A percentile compares a stretch with the other conserved stretches of the same genome.
These are phyloP conservation scores for Myotis vivesi DNA, from an alignment of 2,797 vertebrate species.

Conservation along the genomic window DNA sequence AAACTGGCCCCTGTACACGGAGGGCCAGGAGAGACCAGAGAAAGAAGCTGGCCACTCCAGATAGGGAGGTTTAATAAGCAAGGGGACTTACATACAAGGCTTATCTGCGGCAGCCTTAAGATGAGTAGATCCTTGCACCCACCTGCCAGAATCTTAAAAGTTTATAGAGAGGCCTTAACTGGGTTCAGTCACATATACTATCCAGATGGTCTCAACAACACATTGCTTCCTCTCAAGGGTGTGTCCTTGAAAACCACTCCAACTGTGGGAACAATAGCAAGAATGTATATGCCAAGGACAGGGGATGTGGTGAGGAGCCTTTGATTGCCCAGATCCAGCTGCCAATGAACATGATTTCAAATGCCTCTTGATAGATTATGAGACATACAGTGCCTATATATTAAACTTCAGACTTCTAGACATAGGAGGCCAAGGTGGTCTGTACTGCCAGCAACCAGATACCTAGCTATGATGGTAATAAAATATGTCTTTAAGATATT, in stretches of 20 bases:
- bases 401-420: conserved; percentile 15
- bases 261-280: not conserved
- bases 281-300: not conserved
- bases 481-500: not conserved
- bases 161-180: not conserved
- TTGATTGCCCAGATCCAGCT: not conserved
- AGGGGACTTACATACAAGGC: not conserved
- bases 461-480: not conserved
- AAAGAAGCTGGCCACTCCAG: not conserved
- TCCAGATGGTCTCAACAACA: not conserved
- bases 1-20: not conserved
- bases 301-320: not conserved
- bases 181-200: not conserved
- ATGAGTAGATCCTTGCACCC: not conserved
- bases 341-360: not conserved
- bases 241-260: not conserved
- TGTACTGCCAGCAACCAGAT: not conserved
- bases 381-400: not conserved
- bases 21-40: not conserved
- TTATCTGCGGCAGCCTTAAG: not conserved
- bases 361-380: not conserved
- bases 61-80: not conserved
- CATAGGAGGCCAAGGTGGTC: not conserved
- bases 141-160: not conserved
- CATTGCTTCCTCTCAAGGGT: not conserved